phyloP scores from a whole-genome alignment of 35 echinoderm and acorn worm species.

The Heliocidaris erythrogramma region DNA sequence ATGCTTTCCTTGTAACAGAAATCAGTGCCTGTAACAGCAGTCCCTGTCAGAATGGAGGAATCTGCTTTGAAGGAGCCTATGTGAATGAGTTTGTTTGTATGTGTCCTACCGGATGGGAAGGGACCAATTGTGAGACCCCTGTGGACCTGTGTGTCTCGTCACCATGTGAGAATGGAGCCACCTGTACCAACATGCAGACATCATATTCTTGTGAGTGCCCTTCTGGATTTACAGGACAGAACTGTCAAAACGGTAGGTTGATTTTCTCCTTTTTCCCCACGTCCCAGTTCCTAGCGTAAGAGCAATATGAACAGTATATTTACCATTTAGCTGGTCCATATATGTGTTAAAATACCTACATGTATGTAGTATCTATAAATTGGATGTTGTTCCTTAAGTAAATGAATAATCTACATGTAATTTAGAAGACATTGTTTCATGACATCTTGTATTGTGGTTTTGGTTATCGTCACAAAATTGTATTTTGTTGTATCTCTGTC shows the following conservation, averaged over 20 bases:
- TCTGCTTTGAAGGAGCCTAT: conserved; percentile 50
- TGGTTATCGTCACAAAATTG: background rate
- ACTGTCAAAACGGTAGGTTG: conserved; percentile 67
- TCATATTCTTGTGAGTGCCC: conserved; percentile 72
- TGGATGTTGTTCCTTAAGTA: too few relatives aligned
- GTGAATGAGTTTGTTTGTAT: conserved; percentile 52
- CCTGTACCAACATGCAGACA: conserved; percentile 59
- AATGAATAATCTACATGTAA: background rate
- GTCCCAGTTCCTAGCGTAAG: background rate
- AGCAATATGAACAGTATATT: background rate
- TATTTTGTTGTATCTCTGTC: background rate
- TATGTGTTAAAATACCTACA: background rate
- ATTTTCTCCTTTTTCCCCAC: background rate
- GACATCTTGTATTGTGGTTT: background rate
- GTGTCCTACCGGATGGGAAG: conserved; percentile 64
- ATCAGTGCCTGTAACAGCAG: conserved; percentile 20
- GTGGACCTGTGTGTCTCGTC: conserved; percentile 55
- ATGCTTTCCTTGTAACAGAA: background rate
- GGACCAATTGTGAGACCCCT: conserved; percentile 35
- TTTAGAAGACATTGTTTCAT: background rate
- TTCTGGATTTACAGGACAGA: conserved; percentile 61
- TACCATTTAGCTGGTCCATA: too few relatives aligned
- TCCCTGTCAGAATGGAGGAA: conserved; percentile 59
- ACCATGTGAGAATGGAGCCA: conserved; percentile 75
- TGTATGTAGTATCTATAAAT: background rate